Evolutionary conservation across 2,888 invertebrate species (phyloP), one percentile per base, ranked within the genome.

Genomic region (Epinotia brunnichana): DNA sequence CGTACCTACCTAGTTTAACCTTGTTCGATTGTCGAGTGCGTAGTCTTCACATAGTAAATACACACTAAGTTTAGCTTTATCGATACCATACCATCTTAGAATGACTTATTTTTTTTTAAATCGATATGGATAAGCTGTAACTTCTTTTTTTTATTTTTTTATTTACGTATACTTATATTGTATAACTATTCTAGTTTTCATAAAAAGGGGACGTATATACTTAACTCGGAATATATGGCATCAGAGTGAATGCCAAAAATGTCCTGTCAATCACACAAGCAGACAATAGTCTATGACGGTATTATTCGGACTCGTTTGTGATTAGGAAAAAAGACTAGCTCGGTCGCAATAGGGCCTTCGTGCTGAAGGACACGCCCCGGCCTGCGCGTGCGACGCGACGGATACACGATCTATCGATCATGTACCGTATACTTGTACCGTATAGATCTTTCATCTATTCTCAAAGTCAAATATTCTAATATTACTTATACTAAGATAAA

Each of bases 301-400:
- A 24, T 64, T 64, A 39, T 54, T 39, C 15, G 10, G 21, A 56
- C 66, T 66, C 24, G 66, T 41, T 56, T 41, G n/a, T 21, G 19
- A 66, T 66, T 56, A 66, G 63, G 57, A n/a, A 64, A 39, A 41
- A 54, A 66, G 24, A 66, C 51, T 51, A 51, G 54, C 54, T 24
- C 54, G 41, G 39, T 64, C 19, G 64, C 53, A 44, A 24, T 51
- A 66, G 64, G 53, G 53, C 21, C 53, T 15, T 21, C 7, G 1
- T 4, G n/a, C 41, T 11, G 56, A 56, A 66, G 66, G 66, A 15
- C 66, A 41, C 1, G 35, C 19, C 1, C 21, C 21, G 17, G 24
- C 15, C 44, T 44, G 15, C 15, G 5, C 56, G 56, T 7, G 56
- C 56, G 2, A 24, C 44, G 24, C 5, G 7, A 57, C 29, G 29